Conservation (phyloP, 1,140 invertebrate genomes). For the Drosophila insularis region DNA sequence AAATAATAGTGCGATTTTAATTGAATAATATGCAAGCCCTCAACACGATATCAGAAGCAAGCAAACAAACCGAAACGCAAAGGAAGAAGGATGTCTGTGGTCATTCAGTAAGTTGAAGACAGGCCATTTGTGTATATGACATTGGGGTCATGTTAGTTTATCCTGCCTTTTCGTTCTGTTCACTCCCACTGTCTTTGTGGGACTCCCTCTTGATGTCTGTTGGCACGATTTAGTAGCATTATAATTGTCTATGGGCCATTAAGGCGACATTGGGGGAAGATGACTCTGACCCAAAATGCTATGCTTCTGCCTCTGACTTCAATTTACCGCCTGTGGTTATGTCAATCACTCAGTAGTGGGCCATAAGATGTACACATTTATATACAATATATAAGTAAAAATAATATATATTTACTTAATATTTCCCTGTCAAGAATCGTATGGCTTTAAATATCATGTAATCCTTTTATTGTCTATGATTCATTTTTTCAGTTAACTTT, state of each 20-base stretch:
- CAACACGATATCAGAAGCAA: slow-evolving; percentile 23
- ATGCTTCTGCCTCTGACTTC: slow-evolving; percentile 15
- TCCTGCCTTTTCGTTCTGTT: background rate
- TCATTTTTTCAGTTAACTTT: background rate
- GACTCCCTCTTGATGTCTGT: slow-evolving; percentile 15
- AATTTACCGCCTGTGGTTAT: slow-evolving; percentile 51
- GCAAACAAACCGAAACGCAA: slow-evolving; percentile 35
- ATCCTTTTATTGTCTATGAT: background rate
- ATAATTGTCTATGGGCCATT: slow-evolving; percentile 79
- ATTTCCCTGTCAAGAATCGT: background rate
- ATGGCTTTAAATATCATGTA: background rate
- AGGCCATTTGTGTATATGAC: slow-evolving; percentile 34
- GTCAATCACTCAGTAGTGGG: slow-evolving; percentile 58
- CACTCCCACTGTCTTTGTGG: background rate
- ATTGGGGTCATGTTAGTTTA: slow-evolving; percentile 37
- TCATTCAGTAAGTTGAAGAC: slow-evolving; percentile 4
- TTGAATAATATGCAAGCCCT: slow-evolving; percentile 75
- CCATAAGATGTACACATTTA: slow-evolving; percentile 43
- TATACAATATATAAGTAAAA: background rate
- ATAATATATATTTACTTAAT: background rate
- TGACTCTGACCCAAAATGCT: slow-evolving; percentile 7
- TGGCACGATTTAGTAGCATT: slow-evolving; percentile 70
- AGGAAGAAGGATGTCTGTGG: slow-evolving; percentile 15
- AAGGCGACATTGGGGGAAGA: slow-evolving; percentile 38
- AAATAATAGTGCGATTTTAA: slow-evolving; percentile 79